phyloP scores from a whole-genome alignment of 2,888 invertebrate species.

The Dynastes grantii region DNA sequence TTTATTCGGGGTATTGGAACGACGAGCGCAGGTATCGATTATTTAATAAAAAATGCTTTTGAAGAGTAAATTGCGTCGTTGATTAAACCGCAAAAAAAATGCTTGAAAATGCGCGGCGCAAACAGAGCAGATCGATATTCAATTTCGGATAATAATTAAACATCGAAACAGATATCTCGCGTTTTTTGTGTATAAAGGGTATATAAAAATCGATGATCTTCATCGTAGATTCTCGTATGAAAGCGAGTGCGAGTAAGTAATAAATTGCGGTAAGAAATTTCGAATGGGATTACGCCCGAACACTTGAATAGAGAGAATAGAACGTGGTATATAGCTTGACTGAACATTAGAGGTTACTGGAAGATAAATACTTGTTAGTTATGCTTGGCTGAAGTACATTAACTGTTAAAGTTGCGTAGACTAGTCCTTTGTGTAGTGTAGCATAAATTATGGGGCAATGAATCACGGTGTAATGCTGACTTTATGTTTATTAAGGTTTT shows the following conservation, averaged over 20 bases:
- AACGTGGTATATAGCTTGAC: constrained; percentile 7
- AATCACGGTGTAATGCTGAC: no score
- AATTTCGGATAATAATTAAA: constrained; percentile 36
- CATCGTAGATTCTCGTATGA: background rate
- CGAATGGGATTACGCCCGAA: background rate
- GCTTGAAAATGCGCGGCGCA: background rate
- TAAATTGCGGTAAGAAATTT: constrained; percentile 36
- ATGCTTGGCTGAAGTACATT: constrained; percentile 53
- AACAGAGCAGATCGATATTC: constrained; percentile 39
- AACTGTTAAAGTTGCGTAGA: constrained; percentile 12
- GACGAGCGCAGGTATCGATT: constrained; percentile 10
- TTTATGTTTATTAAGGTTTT: no score
- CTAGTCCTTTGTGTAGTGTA: no score
- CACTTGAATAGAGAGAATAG: background rate
- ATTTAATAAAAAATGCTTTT: constrained; percentile 33
- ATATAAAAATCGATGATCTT: constrained; percentile 12
- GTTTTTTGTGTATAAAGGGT: background rate
- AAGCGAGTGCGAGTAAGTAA: background rate
- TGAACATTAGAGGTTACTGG: constrained; percentile 51
- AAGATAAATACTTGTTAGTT: constrained; percentile 51
- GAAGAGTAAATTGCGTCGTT: constrained; percentile 26
- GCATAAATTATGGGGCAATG: no score
- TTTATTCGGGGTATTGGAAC: constrained; percentile 3
- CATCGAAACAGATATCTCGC: constrained; percentile 12
- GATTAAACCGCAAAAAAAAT: constrained; percentile 37